phyloP scores from a whole-genome alignment of 1,140 invertebrate genomes.

The Drosophila albomicans region DNA sequence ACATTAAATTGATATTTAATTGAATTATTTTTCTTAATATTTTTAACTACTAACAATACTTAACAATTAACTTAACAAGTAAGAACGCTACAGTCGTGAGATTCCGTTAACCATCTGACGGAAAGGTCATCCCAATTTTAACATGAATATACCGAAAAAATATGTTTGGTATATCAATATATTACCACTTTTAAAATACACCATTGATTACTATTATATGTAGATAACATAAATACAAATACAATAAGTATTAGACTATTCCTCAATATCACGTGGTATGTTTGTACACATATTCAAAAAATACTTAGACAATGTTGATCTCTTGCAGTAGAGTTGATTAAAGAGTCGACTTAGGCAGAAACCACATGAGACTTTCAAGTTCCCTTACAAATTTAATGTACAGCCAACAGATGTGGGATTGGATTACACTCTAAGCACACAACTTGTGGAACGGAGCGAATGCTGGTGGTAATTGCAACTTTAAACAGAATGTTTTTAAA shows the following conservation, averaged over 20 bases:
- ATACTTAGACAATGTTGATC: background rate
- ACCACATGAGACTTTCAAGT: constrained; percentile 37
- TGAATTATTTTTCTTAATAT: background rate
- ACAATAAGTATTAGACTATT: no score
- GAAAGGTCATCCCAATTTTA: no score
- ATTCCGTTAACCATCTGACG: no score
- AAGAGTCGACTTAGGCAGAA: constrained; percentile 28
- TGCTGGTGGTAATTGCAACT: constrained; percentile 30
- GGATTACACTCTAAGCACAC: constrained; percentile 33
- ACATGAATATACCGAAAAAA: no score
- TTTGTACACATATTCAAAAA: no score
- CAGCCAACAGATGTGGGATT: constrained; percentile 24
- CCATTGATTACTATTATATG: no score
- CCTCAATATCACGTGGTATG: no score
- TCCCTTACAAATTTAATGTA: constrained; percentile 22
- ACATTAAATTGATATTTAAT: background rate
- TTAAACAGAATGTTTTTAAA: constrained; percentile 39
- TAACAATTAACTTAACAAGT: no score
- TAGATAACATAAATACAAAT: background rate
- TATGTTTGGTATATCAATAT: no score
- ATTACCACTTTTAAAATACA: no score
- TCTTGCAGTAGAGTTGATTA: constrained; percentile 23
- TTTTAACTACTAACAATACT: no score
- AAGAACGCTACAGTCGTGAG: no score
- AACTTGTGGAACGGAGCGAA: background rate